A percentile compares a stretch with the other conserved stretches of the same genome.
phyloP scores from a whole-genome alignment of 2,113 vertebrate species.

The Struthidea cinerea region DNA sequence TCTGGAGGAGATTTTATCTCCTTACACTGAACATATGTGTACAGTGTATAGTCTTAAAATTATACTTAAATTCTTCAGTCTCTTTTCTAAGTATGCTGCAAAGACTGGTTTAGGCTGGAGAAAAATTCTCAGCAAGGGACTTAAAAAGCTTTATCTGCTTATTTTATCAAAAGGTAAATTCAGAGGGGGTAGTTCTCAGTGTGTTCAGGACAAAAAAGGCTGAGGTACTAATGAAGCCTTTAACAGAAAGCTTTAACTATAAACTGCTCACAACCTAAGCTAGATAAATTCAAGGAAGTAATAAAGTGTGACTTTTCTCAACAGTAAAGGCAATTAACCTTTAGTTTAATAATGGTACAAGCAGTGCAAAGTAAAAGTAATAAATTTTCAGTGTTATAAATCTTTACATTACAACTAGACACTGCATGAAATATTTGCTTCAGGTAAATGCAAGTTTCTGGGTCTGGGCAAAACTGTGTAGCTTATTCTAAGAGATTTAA shows the following conservation, averaged over 20 bases:
- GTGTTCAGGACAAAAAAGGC: not conserved
- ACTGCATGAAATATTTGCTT: not conserved
- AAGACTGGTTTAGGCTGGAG: not conserved
- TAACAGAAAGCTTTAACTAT: not conserved
- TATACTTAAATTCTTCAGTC: not conserved
- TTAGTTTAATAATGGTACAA: slow-evolving; percentile 1
- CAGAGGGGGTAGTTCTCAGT: not conserved
- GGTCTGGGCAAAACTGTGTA: not conserved
- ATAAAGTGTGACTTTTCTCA: not conserved
- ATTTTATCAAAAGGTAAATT: not conserved
- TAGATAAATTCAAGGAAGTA: not conserved
- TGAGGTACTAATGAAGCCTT: not conserved
- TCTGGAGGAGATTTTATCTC: not conserved
- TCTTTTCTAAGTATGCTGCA: not conserved
- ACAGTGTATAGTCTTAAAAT: not conserved
- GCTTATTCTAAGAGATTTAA: not conserved
- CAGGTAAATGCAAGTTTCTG: not conserved
- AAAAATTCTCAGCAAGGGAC: not conserved
- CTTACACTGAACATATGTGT: not conserved
- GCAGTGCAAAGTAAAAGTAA: not conserved
- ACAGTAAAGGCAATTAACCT: slow-evolving; percentile 2
- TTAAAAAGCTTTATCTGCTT: not conserved
- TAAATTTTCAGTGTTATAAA: not conserved
- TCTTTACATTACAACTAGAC: not conserved
- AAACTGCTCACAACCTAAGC: not conserved